A percentile compares a stretch with the other conserved stretches of the same genome.
These are phyloP conservation scores for Noctilio leporinus DNA, from an alignment of 2,113 vertebrate species.

Conservation along the genomic window DNA sequence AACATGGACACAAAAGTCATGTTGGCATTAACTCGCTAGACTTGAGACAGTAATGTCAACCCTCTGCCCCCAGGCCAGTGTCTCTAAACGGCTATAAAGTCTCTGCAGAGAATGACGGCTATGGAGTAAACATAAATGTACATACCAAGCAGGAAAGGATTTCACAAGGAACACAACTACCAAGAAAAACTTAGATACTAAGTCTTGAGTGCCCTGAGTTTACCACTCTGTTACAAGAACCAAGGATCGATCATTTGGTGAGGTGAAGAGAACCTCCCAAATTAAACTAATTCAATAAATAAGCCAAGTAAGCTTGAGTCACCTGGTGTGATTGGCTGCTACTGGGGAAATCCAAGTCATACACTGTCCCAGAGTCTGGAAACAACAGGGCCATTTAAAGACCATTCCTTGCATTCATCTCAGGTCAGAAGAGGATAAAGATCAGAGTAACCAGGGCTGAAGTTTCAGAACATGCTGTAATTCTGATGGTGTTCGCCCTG, in stretches of 20 bases:
- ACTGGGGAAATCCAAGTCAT: not conserved
- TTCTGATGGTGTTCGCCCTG: slow-evolving; percentile 40
- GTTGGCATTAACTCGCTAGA: not conserved
- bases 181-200: not conserved
- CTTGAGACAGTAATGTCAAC: not conserved
- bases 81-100: not conserved
- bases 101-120: not conserved
- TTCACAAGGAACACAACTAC: not conserved
- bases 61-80: not conserved
- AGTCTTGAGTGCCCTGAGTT: not conserved
- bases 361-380: slow-evolving; percentile 44
- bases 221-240: not conserved
- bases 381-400: slow-evolving; percentile 50
- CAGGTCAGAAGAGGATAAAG: slow-evolving; percentile 70
- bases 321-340: not conserved
- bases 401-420: slow-evolving; percentile 58
- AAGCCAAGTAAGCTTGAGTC: not conserved
- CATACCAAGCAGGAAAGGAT: not conserved
- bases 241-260: not conserved
- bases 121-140: not conserved
- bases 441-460: slow-evolving; percentile 50
- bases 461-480: slow-evolving; percentile 75
- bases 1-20: not conserved
- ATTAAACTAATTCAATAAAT: not conserved
- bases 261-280: not conserved